phyloP scores from a whole-genome alignment of 2,113 vertebrate genomes.

The Atractosteus spatula region DNA sequence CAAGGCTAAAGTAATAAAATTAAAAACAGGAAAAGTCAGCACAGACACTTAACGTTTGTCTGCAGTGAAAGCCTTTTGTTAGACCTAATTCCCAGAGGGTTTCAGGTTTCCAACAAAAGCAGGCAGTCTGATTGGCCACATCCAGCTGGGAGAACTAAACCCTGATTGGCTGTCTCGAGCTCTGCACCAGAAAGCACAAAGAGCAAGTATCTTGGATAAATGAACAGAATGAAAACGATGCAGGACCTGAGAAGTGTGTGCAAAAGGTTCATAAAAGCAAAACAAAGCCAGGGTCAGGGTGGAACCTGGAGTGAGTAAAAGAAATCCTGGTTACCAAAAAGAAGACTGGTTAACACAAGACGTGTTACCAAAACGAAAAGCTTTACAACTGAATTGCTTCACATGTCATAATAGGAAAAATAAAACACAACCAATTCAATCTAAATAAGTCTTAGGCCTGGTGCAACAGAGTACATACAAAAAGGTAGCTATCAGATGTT shows the following conservation, averaged over 20 bases:
- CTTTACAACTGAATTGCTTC: no score
- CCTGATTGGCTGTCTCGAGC: constrained; percentile 48
- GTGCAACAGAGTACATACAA: no score
- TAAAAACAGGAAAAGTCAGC: constrained; percentile 71
- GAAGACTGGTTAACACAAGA: no score
- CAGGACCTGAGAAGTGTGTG: not conserved
- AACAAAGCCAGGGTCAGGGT: constrained; percentile 13
- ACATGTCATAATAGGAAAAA: no score
- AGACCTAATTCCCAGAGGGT: constrained; percentile 59
- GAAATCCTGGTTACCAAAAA: not conserved
- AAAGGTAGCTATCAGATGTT: no score
- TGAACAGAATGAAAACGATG: constrained; percentile 12
- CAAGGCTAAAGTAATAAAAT: constrained; percentile 62
- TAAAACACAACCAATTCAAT: no score
- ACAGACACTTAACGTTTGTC: constrained; percentile 70
- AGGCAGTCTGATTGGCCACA: constrained; percentile 45
- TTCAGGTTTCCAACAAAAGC: constrained; percentile 50
- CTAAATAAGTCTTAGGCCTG: no score
- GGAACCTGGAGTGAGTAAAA: constrained; percentile 19
- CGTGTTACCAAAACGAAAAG: no score
- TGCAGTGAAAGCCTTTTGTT: constrained; percentile 70
- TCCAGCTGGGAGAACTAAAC: constrained; percentile 23
- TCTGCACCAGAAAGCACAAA: constrained; percentile 22
- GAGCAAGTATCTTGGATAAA: constrained; percentile 24
- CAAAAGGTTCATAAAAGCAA: not conserved